Conservation (phyloP, 64 coral and sea anemone genomes). For the Actinia tenebrosa region DNA sequence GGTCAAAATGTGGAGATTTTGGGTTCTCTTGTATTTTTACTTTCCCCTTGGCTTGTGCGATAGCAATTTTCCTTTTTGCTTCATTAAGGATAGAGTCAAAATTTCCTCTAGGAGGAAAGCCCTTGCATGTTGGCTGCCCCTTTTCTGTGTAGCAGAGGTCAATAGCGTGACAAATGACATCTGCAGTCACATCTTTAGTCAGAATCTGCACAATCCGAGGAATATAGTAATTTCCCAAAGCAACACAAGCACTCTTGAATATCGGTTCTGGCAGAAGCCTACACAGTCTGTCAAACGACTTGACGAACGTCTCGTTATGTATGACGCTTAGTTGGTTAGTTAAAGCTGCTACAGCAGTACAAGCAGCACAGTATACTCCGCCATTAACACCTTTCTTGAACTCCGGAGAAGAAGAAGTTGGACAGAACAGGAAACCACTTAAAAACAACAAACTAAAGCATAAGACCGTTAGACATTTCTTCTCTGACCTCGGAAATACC, state of each 20-base stretch:
- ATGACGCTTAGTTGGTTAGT: slow-evolving; percentile 73
- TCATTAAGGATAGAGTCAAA: slow-evolving; percentile 15
- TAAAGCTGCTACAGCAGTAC: slow-evolving; percentile 72
- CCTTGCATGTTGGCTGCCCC: slow-evolving; percentile 65
- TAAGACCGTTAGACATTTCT: neutral
- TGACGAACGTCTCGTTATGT: slow-evolving; percentile 75
- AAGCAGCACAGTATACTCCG: slow-evolving; percentile 61
- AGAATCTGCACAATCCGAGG: slow-evolving; percentile 49
- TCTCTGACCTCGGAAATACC: neutral
- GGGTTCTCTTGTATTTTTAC: neutral
- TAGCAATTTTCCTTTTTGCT: slow-evolving; percentile 22
- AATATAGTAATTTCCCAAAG: slow-evolving; percentile 62
- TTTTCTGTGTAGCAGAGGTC: slow-evolving; percentile 65
- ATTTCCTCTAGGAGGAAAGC: slow-evolving; percentile 66
- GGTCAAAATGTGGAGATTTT: slow-evolving; percentile 35
- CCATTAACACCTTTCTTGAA: slow-evolving; percentile 65
- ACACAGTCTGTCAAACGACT: slow-evolving; percentile 66
- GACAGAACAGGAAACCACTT: neutral
- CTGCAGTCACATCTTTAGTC: slow-evolving; percentile 50
- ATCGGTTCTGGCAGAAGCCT: slow-evolving; percentile 38
- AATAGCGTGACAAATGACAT: slow-evolving; percentile 85
- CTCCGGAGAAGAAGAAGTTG: neutral
- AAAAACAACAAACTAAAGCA: neutral
- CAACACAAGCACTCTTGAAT: slow-evolving; percentile 55
- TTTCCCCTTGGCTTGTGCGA: slow-evolving; percentile 3